Conservation (phyloP, 2,888 invertebrate species). For the Perizoma affinitatum region DNA sequence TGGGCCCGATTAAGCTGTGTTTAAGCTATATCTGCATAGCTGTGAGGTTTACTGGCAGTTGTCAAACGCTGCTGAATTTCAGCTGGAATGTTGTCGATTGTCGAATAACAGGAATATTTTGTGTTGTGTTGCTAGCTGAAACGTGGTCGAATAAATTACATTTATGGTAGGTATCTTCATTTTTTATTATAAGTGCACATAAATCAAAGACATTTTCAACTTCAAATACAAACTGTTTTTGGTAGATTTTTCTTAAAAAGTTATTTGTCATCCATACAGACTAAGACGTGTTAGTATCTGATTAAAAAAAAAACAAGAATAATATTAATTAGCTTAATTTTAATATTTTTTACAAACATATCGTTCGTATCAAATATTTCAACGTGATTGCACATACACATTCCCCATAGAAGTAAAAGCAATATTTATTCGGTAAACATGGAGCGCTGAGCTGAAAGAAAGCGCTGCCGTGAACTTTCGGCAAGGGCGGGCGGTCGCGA, state of each 20-base stretch:
- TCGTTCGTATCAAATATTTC: conserved; percentile 10
- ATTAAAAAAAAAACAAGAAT: neutral
- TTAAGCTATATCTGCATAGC: conserved; percentile 33
- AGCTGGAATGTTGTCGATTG: conserved; percentile 52
- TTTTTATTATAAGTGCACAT: neutral
- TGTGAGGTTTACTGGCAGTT: conserved; percentile 36
- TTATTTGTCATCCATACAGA: no score
- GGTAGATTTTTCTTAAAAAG: no score
- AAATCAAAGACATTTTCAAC: no score
- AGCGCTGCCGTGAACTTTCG: conserved; percentile 77
- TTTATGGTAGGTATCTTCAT: neutral
- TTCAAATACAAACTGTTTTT: no score
- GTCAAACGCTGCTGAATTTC: conserved; percentile 45
- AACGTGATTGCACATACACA: conserved; percentile 19
- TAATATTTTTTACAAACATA: neutral
- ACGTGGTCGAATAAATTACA: conserved; percentile 11
- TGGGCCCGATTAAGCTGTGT: conserved; percentile 29
- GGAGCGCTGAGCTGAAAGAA: conserved; percentile 59
- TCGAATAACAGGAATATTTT: conserved; percentile 65
- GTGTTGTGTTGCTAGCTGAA: conserved; percentile 23
- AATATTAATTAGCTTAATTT: no score
- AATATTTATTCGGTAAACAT: conserved; percentile 57
- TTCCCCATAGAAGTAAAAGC: conserved; percentile 51
- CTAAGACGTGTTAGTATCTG: neutral
- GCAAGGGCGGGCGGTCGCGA: conserved; percentile 64